Evolutionary conservation across 2,797 vertebrate genomes (phyloP).

Genomic region (Poeciliopsis infans): DNA sequence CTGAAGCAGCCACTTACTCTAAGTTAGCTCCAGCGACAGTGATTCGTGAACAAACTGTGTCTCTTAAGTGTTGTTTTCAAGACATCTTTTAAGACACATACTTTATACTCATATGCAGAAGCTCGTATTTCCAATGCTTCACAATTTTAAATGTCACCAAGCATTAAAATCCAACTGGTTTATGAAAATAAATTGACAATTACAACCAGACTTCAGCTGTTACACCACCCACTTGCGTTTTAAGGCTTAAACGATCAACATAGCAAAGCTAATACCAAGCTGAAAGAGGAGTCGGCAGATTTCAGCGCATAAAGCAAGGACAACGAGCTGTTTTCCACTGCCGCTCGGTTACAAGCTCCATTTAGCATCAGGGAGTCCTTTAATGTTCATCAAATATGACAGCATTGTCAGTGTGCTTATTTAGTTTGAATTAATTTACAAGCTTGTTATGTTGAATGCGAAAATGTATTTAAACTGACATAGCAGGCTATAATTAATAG

Average conservation of each 20-base stretch:
- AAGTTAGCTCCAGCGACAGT: background rate
- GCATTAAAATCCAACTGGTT: background rate
- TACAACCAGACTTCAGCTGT: background rate
- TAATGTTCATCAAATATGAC: slow-evolving; percentile 5
- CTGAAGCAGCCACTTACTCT: background rate
- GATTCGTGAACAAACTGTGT: background rate
- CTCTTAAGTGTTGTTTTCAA: background rate
- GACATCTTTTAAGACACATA: background rate
- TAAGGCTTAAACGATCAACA: background rate
- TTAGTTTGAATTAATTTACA: slow-evolving; percentile 3
- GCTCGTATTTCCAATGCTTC: background rate
- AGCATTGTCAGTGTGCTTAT: slow-evolving; percentile 6
- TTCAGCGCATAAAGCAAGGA: background rate
- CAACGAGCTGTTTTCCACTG: slow-evolving; percentile 1
- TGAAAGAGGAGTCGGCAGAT: too few relatives aligned
- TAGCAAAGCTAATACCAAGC: background rate
- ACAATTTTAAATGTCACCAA: background rate
- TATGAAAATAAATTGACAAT: background rate
- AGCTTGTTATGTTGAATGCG: background rate
- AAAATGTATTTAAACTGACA: background rate
- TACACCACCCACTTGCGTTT: background rate
- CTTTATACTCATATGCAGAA: background rate
- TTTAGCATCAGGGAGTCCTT: slow-evolving; percentile 3
- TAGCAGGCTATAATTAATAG: slow-evolving; percentile 2
- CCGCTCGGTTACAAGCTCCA: background rate